These are phyloP conservation scores for Anoplophora glabripennis DNA, from an alignment of 1,140 invertebrate species.

Conservation along the genomic window DNA sequence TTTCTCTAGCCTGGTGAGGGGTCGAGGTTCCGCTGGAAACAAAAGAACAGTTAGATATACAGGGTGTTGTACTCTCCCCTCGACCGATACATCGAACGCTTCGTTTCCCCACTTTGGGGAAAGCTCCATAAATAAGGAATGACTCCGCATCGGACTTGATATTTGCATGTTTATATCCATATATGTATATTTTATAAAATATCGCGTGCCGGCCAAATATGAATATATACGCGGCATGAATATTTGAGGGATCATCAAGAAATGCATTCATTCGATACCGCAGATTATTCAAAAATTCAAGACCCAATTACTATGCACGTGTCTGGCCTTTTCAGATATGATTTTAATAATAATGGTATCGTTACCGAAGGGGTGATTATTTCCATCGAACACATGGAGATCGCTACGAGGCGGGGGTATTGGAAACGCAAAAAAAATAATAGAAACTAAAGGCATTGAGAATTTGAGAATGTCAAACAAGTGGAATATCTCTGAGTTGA, in stretches of 20 bases:
- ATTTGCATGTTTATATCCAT: conserved; percentile 27
- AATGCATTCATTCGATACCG: conserved; percentile 24
- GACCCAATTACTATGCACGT: conserved; percentile 19
- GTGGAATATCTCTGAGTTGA: no score
- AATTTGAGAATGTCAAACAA: no score
- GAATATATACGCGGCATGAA: conserved; percentile 25
- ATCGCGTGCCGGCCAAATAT: conserved; percentile 24
- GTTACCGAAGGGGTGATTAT: no score
- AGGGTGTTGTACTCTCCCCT: no score
- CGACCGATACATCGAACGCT: no score
- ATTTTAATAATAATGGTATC: no score
- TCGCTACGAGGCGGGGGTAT: neutral
- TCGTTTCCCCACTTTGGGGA: no score
- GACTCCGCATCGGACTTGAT: conserved; percentile 4
- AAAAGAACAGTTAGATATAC: conserved; percentile 14
- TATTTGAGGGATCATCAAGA: conserved; percentile 28
- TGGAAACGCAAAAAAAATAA: neutral
- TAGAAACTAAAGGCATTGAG: no score
- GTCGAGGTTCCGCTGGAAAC: conserved; percentile 43
- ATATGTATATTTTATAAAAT: conserved; percentile 29
- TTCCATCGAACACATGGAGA: neutral
- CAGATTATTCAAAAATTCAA: conserved; percentile 26
- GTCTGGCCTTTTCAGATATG: conserved; percentile 2
- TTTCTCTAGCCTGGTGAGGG: conserved; percentile 42
- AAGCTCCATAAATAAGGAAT: no score